These are phyloP conservation scores for Pristionchus exspectatus DNA, from an alignment of 2,888 invertebrate species.

Conservation along the genomic window DNA sequence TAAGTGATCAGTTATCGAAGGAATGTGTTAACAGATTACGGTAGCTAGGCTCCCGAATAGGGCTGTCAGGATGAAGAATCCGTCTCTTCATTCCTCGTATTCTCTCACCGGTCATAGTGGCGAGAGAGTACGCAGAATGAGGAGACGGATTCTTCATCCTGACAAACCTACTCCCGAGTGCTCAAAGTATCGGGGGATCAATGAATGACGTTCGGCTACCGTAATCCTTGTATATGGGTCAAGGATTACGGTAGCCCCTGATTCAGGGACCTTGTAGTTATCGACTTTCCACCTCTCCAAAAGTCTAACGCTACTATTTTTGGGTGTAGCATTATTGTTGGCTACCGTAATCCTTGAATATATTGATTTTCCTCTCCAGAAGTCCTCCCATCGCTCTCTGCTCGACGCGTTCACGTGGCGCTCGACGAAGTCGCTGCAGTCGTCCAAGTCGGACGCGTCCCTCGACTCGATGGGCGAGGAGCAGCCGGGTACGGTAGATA, in stretches of 20 bases:
- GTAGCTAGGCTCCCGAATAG: background rate
- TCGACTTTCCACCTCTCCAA: background rate
- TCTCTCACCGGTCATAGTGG: no score
- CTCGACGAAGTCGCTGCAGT: conserved; percentile 45
- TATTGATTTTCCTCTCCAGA: conserved; percentile 16
- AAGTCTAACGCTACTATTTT: background rate
- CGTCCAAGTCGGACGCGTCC: conserved; percentile 23
- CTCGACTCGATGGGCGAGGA: conserved; percentile 47
- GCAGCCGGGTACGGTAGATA: conserved; percentile 39
- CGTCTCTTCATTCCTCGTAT: no score
- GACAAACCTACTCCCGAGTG: no score
- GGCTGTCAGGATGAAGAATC: no score
- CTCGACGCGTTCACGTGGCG: conserved; percentile 41
- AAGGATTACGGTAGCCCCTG: background rate
- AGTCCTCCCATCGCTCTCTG: conserved; percentile 28
- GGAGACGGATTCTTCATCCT: no score
- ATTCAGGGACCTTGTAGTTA: background rate
- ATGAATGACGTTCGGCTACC: background rate
- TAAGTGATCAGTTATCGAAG: background rate
- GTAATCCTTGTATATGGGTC: background rate
- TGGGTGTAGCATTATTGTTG: no score
- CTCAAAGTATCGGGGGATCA: no score
- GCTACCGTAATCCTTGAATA: background rate
- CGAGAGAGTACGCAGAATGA: no score
- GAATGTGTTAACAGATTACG: background rate